phyloP scores from a whole-genome alignment of 1,140 invertebrate genomes.

The Hestina assimilis region DNA sequence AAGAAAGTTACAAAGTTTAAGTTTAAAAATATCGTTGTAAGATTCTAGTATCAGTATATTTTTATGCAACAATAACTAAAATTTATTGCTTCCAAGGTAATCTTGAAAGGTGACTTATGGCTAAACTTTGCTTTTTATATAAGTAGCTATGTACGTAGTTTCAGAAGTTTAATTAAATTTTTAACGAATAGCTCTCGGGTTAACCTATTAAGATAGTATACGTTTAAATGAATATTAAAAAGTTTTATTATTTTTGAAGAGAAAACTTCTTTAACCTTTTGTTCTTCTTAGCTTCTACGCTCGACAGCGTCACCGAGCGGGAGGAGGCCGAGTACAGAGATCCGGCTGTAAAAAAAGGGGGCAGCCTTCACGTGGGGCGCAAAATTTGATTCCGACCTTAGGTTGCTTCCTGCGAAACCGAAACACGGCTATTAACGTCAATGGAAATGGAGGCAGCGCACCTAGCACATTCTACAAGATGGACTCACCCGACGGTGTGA shows the following conservation, averaged over 20 bases:
- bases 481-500: too few species aligned
- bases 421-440: too few species aligned
- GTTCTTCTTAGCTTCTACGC: neutral
- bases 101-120: constrained; percentile 47
- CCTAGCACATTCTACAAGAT: too few species aligned
- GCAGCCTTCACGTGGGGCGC: too few species aligned
- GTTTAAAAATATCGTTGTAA: constrained; percentile 14
- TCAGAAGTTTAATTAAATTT: constrained; percentile 63
- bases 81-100: constrained; percentile 26
- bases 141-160: constrained; percentile 38
- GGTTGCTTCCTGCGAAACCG: too few species aligned
- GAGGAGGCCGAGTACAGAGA: too few species aligned
- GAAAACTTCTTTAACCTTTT: too few species aligned
- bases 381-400: too few species aligned
- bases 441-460: too few species aligned
- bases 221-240: neutral
- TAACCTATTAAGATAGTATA: constrained; percentile 12
- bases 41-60: constrained; percentile 10
- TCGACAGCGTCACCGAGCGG: too few species aligned
- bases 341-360: too few species aligned
- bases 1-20: constrained; percentile 14
- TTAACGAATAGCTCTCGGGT: constrained; percentile 30
- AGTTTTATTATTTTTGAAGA: neutral
- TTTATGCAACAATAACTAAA: constrained; percentile 28
- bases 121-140: constrained; percentile 35